Evolutionary conservation across 30 jellyfish, hydroid and myxozoan genomes (phyloP).

Genomic region (Nemopilema nomurai): DNA sequence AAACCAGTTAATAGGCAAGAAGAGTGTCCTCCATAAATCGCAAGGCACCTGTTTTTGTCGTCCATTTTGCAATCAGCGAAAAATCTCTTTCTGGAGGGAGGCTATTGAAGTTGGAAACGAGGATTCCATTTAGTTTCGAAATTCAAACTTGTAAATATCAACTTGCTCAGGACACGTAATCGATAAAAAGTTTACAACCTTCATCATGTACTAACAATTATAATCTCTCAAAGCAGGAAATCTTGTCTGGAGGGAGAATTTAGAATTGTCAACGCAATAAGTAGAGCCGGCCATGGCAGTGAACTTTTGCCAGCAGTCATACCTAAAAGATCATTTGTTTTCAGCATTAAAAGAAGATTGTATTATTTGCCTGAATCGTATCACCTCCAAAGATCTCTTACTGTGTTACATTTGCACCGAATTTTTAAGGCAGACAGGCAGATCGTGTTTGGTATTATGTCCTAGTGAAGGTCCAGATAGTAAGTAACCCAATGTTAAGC

Average conservation of each 20-base stretch:
- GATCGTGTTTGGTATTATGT: conserved; percentile 8
- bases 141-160: background rate
- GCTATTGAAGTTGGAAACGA: background rate
- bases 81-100: background rate
- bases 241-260: too few species aligned
- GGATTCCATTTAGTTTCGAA: background rate
- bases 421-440: conserved; percentile 4
- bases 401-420: conserved; percentile 14
- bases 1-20: background rate
- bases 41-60: background rate
- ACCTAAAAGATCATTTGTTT: conserved; percentile 1
- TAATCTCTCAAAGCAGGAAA: too few species aligned
- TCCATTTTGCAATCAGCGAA: background rate
- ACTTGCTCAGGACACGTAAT: background rate
- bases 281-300: conserved; percentile 25
- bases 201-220: too few species aligned
- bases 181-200: too few species aligned
- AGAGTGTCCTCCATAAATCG: background rate
- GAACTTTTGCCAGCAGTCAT: conserved; percentile 15
- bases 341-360: conserved; percentile 26
- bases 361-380: conserved; percentile 10
- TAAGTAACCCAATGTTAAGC: background rate
- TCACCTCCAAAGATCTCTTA: conserved; percentile 23
- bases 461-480: background rate
- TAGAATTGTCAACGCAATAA: too few species aligned